Evolutionary conservation across 2,888 invertebrate species (phyloP), one percentile per base, ranked within the genome.

Genomic region (Polydrusus tereticollis): DNA sequence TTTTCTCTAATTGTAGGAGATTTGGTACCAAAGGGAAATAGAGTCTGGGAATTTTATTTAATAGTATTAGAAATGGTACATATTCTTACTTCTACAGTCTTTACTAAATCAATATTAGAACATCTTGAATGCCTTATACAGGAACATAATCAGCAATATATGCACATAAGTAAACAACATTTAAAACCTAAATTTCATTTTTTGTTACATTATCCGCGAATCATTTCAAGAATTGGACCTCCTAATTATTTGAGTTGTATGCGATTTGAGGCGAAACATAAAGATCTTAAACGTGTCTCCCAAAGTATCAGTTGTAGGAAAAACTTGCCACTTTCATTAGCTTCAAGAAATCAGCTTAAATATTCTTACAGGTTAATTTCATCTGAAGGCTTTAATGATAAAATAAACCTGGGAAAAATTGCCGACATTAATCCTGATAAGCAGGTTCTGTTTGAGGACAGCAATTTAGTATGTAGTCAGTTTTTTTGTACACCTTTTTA

Each of bases 161-260:
- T 70, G 23, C 1, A 45, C n/a, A 50, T 69, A 36, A 55, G 52
- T 55, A 23, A 45, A 20, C 33, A 62, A 5, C 62, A 38, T 23
- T 36, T 75, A 20, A 76, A 73, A 68, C 77, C 75, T 23, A 75
- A 77, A 70, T 55, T 66, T 58, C 75, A 75, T 60, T 71, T 75
- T 59, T 50, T 75, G 20, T 20, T 73, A 12, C 75, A 77, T 62
- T 76, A 76, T 59, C 71, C 69, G 6, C n/a, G 68, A 43, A 60
- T 74, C 12, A 67, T 77, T n/a, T 50, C 18, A 62, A 52, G 60
- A 26, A 21, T 72, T 41, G 74, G 77, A 8, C 77, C 73, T 20
- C 59, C 70, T 0, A 60, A 47, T 14, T 8, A 52, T 47, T 36
- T 73, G 20, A 64, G 23, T 18, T 60, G 59, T 8, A 70, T 75